Base-by-base conservation (phyloP, 2,797 vertebrate species). In the Peromyscus eremicus region DNA sequence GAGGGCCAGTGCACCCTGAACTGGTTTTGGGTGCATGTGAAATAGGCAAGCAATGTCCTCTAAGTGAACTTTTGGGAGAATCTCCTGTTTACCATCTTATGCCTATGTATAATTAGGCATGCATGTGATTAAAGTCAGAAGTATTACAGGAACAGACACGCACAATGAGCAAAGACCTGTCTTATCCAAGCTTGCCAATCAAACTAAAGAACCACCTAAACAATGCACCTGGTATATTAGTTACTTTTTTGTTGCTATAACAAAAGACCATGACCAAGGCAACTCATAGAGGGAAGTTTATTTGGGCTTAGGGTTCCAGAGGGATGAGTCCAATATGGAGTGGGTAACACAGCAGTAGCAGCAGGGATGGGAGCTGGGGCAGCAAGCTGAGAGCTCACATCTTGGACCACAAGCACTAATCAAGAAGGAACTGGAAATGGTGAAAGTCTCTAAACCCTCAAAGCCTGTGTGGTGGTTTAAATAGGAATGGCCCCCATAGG, bases 181-280 rank as follows among this genome's bases (percentile, higher is more conserved):
- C 34, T 70, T 52, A 70, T 70, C 21, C 66, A 87, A 55, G 49
- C 66, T 71, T 73, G 68, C 40, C 85, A 87, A 21, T 87, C 68
- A 87, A 86, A 87, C 68, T 40, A 57, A 73, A 87, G 68, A 87
- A 40, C 68, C 49, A 87, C n/a, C 16, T 73, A 73, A 73, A 87
- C 49, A 57, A 73, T 32, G 49, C 49, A 12, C 85, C n/a, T 87
- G n/a, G 49, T 52, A 37, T 27, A 37, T 52, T 70, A 86, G 21
- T 70, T 70, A 68, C 46, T 7, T 52, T n/a, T 37, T 52, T 70
- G 23, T 86, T 16, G 21, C 46, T 70, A 7, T 10, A 7, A 49
- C 14, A n/a, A 70, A 52, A 52, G 34, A 52, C 64, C 46, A 37
- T 52, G 64, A 27, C 21, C 43, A 70, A 70, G 46, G 64, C 84